A percentile compares a stretch with the other conserved stretches of the same genome.
These are phyloP conservation scores for Hemicentrotus pulcherrimus DNA, from an alignment of 35 echinoderm and acorn worm genomes.

Conservation along the genomic window DNA sequence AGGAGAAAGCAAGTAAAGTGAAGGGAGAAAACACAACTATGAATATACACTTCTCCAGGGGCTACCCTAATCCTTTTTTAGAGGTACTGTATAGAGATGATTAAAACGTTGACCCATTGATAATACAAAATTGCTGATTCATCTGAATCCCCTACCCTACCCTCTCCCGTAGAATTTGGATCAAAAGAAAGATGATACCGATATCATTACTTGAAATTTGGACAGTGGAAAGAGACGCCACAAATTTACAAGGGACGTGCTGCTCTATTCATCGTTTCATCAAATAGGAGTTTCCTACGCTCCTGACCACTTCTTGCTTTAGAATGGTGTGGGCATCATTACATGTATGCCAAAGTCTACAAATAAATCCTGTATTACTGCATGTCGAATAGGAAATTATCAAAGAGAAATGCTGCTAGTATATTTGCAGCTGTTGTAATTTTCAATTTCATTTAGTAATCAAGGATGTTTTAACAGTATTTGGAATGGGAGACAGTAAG, in stretches of 20 bases:
- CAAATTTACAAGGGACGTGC: background rate
- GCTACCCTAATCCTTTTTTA: background rate
- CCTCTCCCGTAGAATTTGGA: background rate
- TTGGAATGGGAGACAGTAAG: too few relatives aligned
- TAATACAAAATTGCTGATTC: background rate
- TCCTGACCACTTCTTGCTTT: background rate
- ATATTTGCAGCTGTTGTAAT: too few relatives aligned
- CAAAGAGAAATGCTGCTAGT: too few relatives aligned
- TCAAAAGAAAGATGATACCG: slow-evolving; percentile 18
- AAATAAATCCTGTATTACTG: too few relatives aligned
- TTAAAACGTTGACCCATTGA: background rate
- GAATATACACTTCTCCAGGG: background rate
- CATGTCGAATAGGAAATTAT: too few relatives aligned
- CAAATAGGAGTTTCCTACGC: background rate
- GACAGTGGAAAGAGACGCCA: background rate
- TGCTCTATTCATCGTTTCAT: background rate
- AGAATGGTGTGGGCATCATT: too few relatives aligned
- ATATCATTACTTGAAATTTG: background rate
- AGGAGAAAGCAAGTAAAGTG: background rate
- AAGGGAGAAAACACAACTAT: background rate
- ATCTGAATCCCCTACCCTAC: background rate
- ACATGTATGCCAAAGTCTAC: too few relatives aligned
- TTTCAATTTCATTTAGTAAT: too few relatives aligned
- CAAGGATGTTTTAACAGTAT: too few relatives aligned
- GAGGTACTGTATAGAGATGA: background rate